Evolutionary conservation across 92 coral and sea anemone genomes (phyloP), one percentile per base, ranked within the genome.

Genomic region (Palythoa grandiflora): DNA sequence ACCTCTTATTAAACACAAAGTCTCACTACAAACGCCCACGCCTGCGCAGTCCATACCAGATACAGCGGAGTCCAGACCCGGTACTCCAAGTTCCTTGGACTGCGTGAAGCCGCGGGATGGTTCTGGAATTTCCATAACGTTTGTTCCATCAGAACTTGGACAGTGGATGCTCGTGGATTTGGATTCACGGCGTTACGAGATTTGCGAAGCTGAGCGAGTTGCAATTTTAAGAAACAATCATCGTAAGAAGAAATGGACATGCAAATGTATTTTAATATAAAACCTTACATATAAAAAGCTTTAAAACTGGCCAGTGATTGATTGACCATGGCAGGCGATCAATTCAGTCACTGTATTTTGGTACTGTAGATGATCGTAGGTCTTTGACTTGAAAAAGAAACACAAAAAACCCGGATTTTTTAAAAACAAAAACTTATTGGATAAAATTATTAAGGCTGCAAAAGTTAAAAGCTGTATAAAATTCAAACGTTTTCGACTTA

Each of bases 131-230:
- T 66, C 40, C 40, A 48, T 21, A 28, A 35, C 60, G 19, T 81
- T 81, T 50, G 86, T 81, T 19, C 86, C 86, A 19, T 81, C 86
- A 15, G 66, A 81, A 37, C 1, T 65, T 19, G 75, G 86, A 0
- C 75, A 81, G 47, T 81, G 86, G 86, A 81, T 81, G 86, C 7
- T 81, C 16, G 86, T 81, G 40, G 40, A 81, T 47, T 6, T 81
- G 19, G 86, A 81, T 44, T 11, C 4, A 4, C 86, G 21, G 10
- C 13, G 75, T 13, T 81, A 81, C 44, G 86, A 81, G 86, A 47
- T 81, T 48, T 54, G 55, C 28, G 86, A 81, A 35, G 86, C 86
- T 81, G 86, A 81, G 21, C 86, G 86, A 68, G 75, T 81, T 16
- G 86, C 86, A 6, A 63, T 81, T 6, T 55, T 48, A 20, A 81